Evolutionary conservation across 2,888 invertebrate genomes (phyloP), one percentile per base, ranked within the genome.

Genomic region (Coenonympha arcania): DNA sequence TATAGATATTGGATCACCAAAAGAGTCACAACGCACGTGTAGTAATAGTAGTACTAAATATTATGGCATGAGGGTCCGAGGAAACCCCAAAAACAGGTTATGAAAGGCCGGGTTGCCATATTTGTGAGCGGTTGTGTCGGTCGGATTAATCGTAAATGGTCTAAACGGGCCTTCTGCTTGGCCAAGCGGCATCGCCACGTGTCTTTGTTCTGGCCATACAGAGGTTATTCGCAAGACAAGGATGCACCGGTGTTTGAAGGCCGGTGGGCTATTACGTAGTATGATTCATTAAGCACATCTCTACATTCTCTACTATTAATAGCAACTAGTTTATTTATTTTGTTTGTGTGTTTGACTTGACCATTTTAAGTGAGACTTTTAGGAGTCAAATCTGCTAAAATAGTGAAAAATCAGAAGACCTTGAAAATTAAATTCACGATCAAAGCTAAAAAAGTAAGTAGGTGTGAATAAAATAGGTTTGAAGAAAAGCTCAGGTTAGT

Each of bases 41-140:
- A 58, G 55, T 59, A 57, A 52, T 53, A 71, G 73, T 76, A 75
- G 68, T 63, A 63, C 57, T 66, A 67, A 70, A 64, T 68, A 66
- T 45, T 42, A 67, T 64, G 65, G 68, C 69, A 69, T 68, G 71
- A 71, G 76, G 79, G 76, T 73, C 76, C 70, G 76, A 81, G 84
- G 80, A 77, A 82, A 80, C 82, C 84, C 85, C 84, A 77, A 85
- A 86, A 85, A 85, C 85, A 82, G 84, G 85, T 85, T 86, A 80
- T 76, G 76, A 79, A 76, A 79, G 73, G 76, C 79, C 79, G 70
- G 75, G 79, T 81, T 83, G 76, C 85, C 85, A 82, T 80, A 79
- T 83, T 83, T 79, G 84, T 74, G 73, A 69, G 71, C 71, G 68
- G 69, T 69, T 71, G 74, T 73, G 74, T 73, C 72, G 76, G 79